Evolutionary conservation across 2,113 vertebrate genomes (phyloP).

Genomic region (Furnarius figulus): DNA sequence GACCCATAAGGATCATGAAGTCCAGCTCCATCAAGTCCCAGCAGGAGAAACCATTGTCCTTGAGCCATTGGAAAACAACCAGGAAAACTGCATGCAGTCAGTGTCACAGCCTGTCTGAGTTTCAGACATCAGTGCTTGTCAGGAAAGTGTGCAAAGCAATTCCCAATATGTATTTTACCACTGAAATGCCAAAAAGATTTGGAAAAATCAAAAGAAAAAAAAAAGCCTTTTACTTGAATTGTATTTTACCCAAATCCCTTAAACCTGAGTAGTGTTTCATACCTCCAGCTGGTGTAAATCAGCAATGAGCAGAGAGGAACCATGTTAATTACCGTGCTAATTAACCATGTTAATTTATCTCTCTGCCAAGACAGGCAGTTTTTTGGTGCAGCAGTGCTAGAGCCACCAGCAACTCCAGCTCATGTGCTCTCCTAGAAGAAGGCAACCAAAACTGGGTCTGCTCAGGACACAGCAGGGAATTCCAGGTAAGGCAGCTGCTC

Average conservation of each 20-base stretch:
- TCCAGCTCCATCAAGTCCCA: neutral
- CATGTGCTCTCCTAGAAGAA: accelerated
- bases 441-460: neutral
- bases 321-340: neutral
- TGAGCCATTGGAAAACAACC: neutral
- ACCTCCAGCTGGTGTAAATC: neutral
- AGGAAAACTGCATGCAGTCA: neutral
- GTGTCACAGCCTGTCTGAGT: neutral
- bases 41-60: neutral
- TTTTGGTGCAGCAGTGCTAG: neutral
- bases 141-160: neutral
- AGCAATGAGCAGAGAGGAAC: neutral
- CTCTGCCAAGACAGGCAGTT: accelerated
- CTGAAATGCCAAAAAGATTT: neutral
- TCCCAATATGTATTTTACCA: neutral
- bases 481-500: neutral
- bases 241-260: neutral
- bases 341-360: neutral
- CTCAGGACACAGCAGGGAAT: neutral
- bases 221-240: neutral
- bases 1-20: neutral
- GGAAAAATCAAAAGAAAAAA: neutral
- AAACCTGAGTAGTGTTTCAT: neutral
- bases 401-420: neutral
- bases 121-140: neutral